These are phyloP conservation scores for Drosophila malerkotliana DNA, from an alignment of 1,140 invertebrate genomes.

Conservation along the genomic window DNA sequence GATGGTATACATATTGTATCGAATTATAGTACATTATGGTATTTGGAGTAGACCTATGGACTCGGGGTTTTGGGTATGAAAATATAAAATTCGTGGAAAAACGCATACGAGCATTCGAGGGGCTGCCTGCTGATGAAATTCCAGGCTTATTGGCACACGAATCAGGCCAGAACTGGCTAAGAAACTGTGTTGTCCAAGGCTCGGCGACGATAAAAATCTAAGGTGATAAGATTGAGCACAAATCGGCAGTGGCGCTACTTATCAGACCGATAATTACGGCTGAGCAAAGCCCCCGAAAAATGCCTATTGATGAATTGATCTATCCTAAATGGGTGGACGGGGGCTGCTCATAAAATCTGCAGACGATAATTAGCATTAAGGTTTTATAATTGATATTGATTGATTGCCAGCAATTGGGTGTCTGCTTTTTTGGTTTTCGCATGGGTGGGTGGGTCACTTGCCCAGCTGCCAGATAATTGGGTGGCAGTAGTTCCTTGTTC, in stretches of 20 bases:
- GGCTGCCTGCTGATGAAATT: conserved; percentile 5
- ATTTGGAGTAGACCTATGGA: conserved; percentile 8
- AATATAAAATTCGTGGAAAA: conserved; percentile 4
- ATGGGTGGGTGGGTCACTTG: not conserved
- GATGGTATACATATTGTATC: conserved; percentile 17
- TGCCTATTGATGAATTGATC: conserved; percentile 66
- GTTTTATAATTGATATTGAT: conserved; percentile 80
- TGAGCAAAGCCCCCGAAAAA: conserved; percentile 33
- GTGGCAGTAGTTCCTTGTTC: conserved; percentile 28
- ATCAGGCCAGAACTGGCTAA: not conserved
- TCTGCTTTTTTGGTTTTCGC: conserved; percentile 1
- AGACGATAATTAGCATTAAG: conserved; percentile 77
- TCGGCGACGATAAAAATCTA: conserved; percentile 57
- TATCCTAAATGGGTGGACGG: conserved; percentile 38
- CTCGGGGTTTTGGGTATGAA: conserved; percentile 7
- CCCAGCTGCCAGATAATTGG: not conserved
- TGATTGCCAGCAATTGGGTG: conserved; percentile 59
- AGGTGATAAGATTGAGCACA: conserved; percentile 65
- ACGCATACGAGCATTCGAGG: not conserved
- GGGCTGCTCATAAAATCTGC: conserved; percentile 46
- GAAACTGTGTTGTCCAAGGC: conserved; percentile 44
- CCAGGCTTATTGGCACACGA: conserved; percentile 20
- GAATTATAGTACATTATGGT: conserved; percentile 18
- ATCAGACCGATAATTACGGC: conserved; percentile 37
- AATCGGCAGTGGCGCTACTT: conserved; percentile 43